Conservation (phyloP, 92 coral and sea anemone genomes). For the Porites lobata region DNA sequence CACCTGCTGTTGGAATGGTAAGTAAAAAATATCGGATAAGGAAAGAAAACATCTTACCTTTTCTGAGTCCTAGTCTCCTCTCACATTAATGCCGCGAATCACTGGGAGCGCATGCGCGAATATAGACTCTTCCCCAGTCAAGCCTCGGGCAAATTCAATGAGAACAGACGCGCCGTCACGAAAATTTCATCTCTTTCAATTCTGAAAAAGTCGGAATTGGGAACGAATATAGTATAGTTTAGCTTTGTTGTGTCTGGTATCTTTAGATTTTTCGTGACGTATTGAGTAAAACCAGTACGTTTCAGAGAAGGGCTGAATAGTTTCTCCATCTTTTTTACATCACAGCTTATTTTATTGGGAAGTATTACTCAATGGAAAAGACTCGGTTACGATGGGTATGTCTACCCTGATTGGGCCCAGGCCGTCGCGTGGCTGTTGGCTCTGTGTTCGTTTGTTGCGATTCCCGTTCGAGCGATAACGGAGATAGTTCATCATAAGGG, state of each 20-base stretch:
- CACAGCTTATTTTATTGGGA: conserved; percentile 80
- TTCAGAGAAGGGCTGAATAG: not conserved
- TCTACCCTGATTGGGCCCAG: conserved; percentile 81
- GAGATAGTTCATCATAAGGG: conserved; percentile 64
- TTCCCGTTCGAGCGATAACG: conserved; percentile 63
- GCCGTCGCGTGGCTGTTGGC: conserved; percentile 80
- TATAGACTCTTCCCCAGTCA: too few relatives aligned
- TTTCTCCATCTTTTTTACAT: not conserved
- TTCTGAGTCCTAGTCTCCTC: not conserved
- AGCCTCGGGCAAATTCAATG: too few relatives aligned
- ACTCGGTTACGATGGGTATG: conserved; percentile 65
- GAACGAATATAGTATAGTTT: too few relatives aligned
- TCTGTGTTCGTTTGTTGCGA: conserved; percentile 63
- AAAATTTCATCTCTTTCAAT: too few relatives aligned
- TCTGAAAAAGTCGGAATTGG: too few relatives aligned
- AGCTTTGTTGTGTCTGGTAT: too few relatives aligned
- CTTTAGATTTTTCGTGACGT: too few relatives aligned
- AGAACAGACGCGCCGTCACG: too few relatives aligned
- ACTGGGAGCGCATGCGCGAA: too few relatives aligned
- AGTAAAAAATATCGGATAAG: not conserved
- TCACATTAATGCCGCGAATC: not conserved
- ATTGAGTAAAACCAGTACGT: not conserved
- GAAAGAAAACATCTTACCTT: too few relatives aligned
- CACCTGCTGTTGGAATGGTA: conserved; percentile 83
- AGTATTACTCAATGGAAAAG: conserved; percentile 73